Evolutionary conservation across 2,113 vertebrate species (phyloP), one percentile per base, ranked within the genome.

Genomic region (Gallinago undulata): DNA sequence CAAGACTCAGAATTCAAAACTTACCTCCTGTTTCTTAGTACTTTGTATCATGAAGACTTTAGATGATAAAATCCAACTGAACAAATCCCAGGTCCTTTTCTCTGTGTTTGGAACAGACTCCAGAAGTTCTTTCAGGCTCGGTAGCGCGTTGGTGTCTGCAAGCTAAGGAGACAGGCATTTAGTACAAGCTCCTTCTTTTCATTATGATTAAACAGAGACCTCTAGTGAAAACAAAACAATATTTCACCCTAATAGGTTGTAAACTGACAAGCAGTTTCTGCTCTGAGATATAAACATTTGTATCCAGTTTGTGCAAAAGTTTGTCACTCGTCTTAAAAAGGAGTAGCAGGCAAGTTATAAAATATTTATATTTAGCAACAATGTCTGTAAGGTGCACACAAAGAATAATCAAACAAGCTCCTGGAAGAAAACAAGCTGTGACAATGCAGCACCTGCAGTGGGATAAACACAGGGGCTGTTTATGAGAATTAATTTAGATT

Each of bases 61-160:
- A 39, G 99, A 99, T 15, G 99, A 99, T 10, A 99, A 98, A 92
- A 99, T 98, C 99, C 99, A 99, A 96, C 98, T 98, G 50, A 99
- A 91, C 31, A 99, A 98, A 79, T 99, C 98, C 98, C 99, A 97
- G 45, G 97, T 97, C 93, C 97, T 97, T 83, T 97, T 96, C 82
- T 98, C 98, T 39, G 97, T 94, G 83, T 98, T 97, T 60, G 97
- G 96, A 53, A 96, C 97, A 33, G 98, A 98, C 30, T 98, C 97
- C 45, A 99, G 98, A 75, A 99, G 86, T 59, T 99, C 98, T 43
- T 98, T 98, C 67, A 99, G 95, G 79, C 98, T 98, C 37, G 99
- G 99, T 48, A 99, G 96, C 16, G 97, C 98, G 4, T 97, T 98
- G 66, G 98, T 98, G 94, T 99, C 99, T 87, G 98, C 98, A 97